phyloP scores from a whole-genome alignment of 2,888 invertebrate species.

The Tolmerus cingulatus region DNA sequence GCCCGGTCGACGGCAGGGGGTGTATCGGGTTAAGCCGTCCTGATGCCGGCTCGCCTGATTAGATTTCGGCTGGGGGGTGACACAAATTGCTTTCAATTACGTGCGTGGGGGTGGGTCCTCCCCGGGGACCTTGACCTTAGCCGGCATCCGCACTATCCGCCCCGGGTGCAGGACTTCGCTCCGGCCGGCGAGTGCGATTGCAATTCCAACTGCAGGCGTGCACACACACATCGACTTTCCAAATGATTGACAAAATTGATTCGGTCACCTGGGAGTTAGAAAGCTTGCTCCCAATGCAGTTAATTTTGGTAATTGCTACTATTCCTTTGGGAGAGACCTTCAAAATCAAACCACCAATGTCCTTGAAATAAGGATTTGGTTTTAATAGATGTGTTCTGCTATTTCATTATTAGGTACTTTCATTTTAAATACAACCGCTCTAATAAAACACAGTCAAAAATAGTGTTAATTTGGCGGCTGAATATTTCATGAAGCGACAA shows the following conservation, averaged over 20 bases:
- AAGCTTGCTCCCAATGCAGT: background rate
- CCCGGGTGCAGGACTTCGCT: background rate
- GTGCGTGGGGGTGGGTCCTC: background rate
- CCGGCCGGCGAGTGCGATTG: background rate
- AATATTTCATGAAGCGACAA: too few species aligned
- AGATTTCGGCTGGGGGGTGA: conserved; percentile 4
- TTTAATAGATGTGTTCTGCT: background rate
- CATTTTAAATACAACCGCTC: too few species aligned
- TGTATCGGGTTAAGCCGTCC: conserved; percentile 11
- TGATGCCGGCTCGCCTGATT: background rate
- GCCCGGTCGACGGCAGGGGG: conserved; percentile 20
- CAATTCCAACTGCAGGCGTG: background rate
- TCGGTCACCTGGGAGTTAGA: background rate
- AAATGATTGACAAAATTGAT: background rate
- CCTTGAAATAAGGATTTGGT: background rate
- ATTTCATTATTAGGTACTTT: too few species aligned
- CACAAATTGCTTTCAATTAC: conserved; percentile 35
- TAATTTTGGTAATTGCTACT: background rate
- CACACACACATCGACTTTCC: background rate
- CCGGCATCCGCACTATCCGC: background rate
- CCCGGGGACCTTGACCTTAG: conserved; percentile 33
- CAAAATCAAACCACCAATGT: background rate
- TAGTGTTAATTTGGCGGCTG: too few species aligned
- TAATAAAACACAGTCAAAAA: too few species aligned
- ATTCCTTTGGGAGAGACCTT: background rate